These are phyloP conservation scores for Acronicta leporina DNA, from an alignment of 2,888 invertebrate species.

Conservation along the genomic window DNA sequence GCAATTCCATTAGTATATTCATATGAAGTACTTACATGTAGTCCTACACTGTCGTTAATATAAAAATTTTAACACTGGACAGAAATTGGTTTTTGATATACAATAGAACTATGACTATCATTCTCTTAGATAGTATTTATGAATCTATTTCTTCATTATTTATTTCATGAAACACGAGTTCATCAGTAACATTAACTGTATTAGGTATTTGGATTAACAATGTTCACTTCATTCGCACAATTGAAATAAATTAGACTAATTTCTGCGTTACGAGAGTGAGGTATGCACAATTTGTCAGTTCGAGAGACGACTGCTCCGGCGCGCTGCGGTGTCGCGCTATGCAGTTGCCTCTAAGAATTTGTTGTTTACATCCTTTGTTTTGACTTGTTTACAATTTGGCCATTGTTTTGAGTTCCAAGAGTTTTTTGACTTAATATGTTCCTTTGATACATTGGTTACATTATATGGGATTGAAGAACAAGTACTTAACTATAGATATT, in stretches of 20 bases:
- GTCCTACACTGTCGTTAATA: neutral
- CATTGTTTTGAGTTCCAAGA: slow-evolving; percentile 67
- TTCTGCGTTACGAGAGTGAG: slow-evolving; percentile 6
- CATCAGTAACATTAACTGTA: neutral
- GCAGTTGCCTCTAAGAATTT: slow-evolving; percentile 57
- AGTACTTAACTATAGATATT: too few species aligned
- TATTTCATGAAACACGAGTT: neutral
- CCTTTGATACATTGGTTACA: slow-evolving; percentile 5
- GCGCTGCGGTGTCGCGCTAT: slow-evolving; percentile 14
- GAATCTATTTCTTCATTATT: slow-evolving; percentile 10
- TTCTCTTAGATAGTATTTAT: slow-evolving; percentile 2
- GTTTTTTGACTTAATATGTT: slow-evolving; percentile 29
- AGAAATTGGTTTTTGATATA: neutral
- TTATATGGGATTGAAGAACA: neutral
- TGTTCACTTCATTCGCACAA: slow-evolving; percentile 17
- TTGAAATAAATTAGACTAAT: slow-evolving; percentile 2
- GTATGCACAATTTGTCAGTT: slow-evolving; percentile 21
- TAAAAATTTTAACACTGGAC: neutral
- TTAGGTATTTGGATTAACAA: neutral
- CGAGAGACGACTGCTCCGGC: slow-evolving; percentile 32
- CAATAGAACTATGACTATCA: slow-evolving; percentile 3
- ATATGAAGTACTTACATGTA: slow-evolving; percentile 11
- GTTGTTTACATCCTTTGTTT: slow-evolving; percentile 61
- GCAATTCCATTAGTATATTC: slow-evolving; percentile 40
- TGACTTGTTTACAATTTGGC: slow-evolving; percentile 53